Evolutionary conservation across 2,888 invertebrate genomes (phyloP).

Genomic region (Pilophorus perplexus): DNA sequence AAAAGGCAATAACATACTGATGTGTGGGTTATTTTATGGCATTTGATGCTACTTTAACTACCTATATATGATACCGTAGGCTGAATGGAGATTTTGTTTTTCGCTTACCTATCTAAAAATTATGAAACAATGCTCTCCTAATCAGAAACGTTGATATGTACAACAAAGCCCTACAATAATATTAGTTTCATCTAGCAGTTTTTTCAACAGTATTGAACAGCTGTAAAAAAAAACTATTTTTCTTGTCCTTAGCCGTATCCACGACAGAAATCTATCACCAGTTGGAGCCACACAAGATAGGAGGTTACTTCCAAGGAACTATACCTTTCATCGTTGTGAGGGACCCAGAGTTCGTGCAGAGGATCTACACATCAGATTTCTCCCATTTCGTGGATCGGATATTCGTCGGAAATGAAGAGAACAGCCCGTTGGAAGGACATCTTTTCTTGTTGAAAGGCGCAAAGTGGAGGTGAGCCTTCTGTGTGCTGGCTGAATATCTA

Average conservation of each 20-base stretch:
- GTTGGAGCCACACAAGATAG: slow-evolving; percentile 14
- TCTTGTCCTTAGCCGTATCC: not conserved
- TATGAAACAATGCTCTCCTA: too few species aligned
- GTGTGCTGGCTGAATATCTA: not conserved
- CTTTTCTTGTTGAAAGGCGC: slow-evolving; percentile 28
- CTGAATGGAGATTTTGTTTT: too few species aligned
- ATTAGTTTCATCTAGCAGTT: not conserved
- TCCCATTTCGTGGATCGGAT: slow-evolving; percentile 33
- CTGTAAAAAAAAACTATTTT: not conserved
- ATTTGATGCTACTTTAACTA: too few species aligned
- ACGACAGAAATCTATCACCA: slow-evolving; percentile 13
- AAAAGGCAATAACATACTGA: too few species aligned
- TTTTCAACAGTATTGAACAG: not conserved
- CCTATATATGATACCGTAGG: too few species aligned
- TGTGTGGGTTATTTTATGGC: too few species aligned
- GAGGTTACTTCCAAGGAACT: slow-evolving; percentile 12
- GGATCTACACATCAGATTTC: slow-evolving; percentile 22
- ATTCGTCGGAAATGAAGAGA: slow-evolving; percentile 12
- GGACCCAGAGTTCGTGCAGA: slow-evolving; percentile 30
- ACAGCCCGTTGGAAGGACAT: slow-evolving; percentile 30
- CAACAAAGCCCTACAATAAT: not conserved
- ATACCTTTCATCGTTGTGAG: slow-evolving; percentile 19
- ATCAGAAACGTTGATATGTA: too few species aligned
- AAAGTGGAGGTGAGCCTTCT: slow-evolving; percentile 31
- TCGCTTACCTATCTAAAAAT: too few species aligned